Conservation (phyloP, 2,888 invertebrate genomes). For the Spicauda simplicius region DNA sequence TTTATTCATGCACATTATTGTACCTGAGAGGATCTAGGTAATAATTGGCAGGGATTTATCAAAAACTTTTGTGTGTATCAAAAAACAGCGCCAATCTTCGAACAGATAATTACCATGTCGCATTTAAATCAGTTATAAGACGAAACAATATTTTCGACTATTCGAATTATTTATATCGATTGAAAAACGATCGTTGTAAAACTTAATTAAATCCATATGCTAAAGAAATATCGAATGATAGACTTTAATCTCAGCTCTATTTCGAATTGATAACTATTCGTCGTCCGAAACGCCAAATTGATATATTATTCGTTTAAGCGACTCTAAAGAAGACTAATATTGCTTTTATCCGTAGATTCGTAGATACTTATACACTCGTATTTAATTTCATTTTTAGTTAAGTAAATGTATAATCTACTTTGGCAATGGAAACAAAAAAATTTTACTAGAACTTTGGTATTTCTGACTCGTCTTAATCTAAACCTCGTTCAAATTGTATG, state of each 20-base stretch:
- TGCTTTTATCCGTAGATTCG: neutral
- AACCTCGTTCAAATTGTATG: constrained; percentile 15
- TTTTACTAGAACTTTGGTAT: neutral
- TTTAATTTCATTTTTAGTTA: no score
- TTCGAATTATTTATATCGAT: constrained; percentile 4
- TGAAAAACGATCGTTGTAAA: neutral
- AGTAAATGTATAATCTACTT: neutral
- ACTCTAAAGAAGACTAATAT: no score
- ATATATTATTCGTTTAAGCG: neutral
- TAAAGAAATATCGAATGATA: neutral
- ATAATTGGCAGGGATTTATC: constrained; percentile 48
- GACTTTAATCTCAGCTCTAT: neutral
- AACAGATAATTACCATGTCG: constrained; percentile 55
- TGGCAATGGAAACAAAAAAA: neutral
- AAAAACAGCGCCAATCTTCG: constrained; percentile 32
- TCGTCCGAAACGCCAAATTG: neutral
- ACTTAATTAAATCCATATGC: neutral
- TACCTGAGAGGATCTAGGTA: constrained; percentile 59
- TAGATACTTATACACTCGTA: neutral
- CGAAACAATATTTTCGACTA: constrained; percentile 12
- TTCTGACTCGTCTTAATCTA: neutral
- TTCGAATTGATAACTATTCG: constrained; percentile 6
- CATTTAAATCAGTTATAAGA: constrained; percentile 42
- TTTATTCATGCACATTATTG: constrained; percentile 70
- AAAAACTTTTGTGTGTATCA: constrained; percentile 48